Base-by-base conservation (phyloP, 2,888 invertebrate genomes). In the Drosophila nr. perissopoda region DNA sequence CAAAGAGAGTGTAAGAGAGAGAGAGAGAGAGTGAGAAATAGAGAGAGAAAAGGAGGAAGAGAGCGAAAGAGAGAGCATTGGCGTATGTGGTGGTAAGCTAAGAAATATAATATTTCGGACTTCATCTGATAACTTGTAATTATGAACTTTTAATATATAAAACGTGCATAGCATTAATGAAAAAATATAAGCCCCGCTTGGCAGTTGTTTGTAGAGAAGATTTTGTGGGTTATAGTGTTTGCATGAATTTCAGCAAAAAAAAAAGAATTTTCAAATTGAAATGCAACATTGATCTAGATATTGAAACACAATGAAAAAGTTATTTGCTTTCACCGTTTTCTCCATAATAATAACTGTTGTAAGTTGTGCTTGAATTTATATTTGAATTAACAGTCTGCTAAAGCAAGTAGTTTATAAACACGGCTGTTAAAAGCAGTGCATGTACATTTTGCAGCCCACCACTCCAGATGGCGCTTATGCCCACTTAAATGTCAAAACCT, bases 391-490 rank as follows among this genome's bases (percentile, higher is more conserved):
- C 4, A 53, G 21, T 8, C 53, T 38, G 8, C 27, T 27, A 8
- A 13, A 45, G 16, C 16, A 45, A 8, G 25, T 2, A 56, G n/a
- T 13, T 13, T 38, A 13, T 4, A 38, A 27, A 8, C n/a, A n/a
- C 27, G 13, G 18, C 54, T 54, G 13, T 27, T 25, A 16, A 45
- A 16, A 25, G 16, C 21, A 45, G 21, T 8, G 16, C 2, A 25
- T 25, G 0, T 7, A 16, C 16, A 21, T 8, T 4, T 2, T 38
- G 4, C 8, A 27, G 5, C 29, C 1, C 3, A 10, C 11, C 2
- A 18, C 0, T n/a, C 7, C 34, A 73, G 76, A 11, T 67, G 76
- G 59, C 73, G 60, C 21, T 38, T 10, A 8, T 38, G 16, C 18
- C 21, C 11, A 4, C 25, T 67, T 40, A 67, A 80, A 16, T 76